Percentiles rank a stretch among this genome's conserved stretches.
Evolutionary conservation across 2,113 vertebrate genomes (phyloP).

Genomic region (Cercopithecus mona): DNA sequence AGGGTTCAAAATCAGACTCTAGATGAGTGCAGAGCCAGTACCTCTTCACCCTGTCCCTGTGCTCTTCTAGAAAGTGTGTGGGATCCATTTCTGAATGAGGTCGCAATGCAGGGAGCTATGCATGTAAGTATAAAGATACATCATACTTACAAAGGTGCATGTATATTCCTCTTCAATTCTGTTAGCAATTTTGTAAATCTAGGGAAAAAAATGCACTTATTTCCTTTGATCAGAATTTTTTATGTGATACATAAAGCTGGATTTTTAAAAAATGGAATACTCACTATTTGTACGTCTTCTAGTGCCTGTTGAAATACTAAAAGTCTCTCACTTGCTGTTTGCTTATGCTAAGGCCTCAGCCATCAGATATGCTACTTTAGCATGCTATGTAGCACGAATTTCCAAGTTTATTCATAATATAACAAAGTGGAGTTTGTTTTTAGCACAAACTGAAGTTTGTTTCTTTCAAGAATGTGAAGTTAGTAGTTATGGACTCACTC

Average conservation of each 20-base stretch:
- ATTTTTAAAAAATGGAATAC: constrained; percentile 16
- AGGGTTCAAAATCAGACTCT: background rate
- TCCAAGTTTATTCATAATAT: constrained; percentile 72
- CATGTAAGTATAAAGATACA: background rate
- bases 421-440: constrained; percentile 80
- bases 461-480: constrained; percentile 76
- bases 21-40: background rate
- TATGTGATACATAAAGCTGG: background rate
- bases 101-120: background rate
- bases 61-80: background rate
- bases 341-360: constrained; percentile 74
- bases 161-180: background rate
- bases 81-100: background rate
- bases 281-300: constrained; percentile 65
- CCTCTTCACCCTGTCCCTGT: background rate
- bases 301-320: constrained; percentile 71
- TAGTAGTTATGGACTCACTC: constrained; percentile 70
- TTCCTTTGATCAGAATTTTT: constrained; percentile 5
- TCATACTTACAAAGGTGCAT: background rate
- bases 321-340: constrained; percentile 68
- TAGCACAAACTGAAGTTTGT: constrained; percentile 81
- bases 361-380: constrained; percentile 74
- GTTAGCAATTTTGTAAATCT: background rate
- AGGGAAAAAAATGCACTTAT: background rate
- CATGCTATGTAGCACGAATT: constrained; percentile 70